Evolutionary conservation across 1,140 invertebrate genomes (phyloP).

Genomic region (Coptotermes formosanus): DNA sequence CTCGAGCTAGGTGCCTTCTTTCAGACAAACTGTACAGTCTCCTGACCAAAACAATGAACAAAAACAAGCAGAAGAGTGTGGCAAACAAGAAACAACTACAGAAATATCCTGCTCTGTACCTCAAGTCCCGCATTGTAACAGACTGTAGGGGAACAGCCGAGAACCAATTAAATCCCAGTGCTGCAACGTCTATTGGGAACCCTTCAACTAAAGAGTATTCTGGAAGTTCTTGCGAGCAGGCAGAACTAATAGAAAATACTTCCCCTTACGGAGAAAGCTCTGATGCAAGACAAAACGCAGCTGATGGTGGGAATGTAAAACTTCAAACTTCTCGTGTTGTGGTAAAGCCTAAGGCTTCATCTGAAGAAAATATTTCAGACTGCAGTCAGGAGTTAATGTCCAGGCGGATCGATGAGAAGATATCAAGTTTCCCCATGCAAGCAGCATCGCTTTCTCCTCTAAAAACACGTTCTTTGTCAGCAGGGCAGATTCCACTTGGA

Average conservation of each 20-base stretch:
- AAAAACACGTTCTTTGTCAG: background rate
- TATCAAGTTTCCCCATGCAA: background rate
- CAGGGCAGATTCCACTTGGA: background rate
- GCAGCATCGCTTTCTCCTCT: background rate
- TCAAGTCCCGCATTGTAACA: background rate
- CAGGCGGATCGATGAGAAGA: background rate
- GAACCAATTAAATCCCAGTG: background rate
- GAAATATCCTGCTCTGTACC: background rate
- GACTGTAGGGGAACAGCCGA: background rate
- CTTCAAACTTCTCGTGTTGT: too few relatives aligned
- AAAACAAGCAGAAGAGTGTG: background rate
- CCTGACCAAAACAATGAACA: conserved; percentile 7
- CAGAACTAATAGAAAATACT: too few relatives aligned
- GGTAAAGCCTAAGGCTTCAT: background rate
- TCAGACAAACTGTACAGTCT: conserved; percentile 47
- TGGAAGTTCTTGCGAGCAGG: too few relatives aligned
- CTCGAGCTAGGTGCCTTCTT: conserved; percentile 54
- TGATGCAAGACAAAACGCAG: too few relatives aligned
- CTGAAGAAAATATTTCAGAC: background rate
- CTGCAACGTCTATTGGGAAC: background rate
- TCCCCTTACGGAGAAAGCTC: too few relatives aligned
- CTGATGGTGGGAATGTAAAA: too few relatives aligned
- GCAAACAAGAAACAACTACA: background rate
- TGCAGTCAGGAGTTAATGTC: background rate
- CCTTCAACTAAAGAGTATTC: too few relatives aligned